Conservation (phyloP, 2,113 vertebrate species). For the Cyphomyrus plagiostoma region DNA sequence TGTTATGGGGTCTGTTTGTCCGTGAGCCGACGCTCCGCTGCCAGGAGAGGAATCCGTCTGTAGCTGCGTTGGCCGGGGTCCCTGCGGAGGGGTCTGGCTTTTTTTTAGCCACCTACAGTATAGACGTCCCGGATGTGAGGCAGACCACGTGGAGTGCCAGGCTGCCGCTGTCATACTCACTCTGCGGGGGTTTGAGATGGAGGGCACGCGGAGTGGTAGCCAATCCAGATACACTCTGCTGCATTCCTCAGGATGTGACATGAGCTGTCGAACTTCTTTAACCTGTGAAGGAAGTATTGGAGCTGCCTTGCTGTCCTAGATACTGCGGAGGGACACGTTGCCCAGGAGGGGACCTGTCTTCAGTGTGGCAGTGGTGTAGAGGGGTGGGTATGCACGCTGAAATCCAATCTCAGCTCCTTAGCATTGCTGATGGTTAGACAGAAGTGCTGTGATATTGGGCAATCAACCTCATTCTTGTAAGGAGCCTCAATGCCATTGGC, state of each 20-base stretch:
- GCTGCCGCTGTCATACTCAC: not conserved
- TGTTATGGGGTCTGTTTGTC: not conserved
- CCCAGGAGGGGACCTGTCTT: not conserved
- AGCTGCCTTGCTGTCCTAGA: not conserved
- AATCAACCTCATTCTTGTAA: too few relatives aligned
- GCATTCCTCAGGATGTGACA: not conserved
- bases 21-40: not conserved
- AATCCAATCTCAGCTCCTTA: not conserved
- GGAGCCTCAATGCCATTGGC: too few relatives aligned
- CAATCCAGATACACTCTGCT: not conserved
- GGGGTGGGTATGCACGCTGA: not conserved
- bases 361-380: not conserved
- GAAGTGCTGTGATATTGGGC: too few relatives aligned
- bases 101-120: not conserved
- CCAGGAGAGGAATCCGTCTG: not conserved
- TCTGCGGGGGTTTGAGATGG: not conserved
- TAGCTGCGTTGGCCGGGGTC: not conserved
- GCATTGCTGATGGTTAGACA: not conserved
- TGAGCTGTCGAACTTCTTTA: not conserved
- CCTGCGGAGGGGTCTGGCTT: not conserved
- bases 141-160: not conserved
- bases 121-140: not conserved
- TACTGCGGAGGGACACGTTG: not conserved
- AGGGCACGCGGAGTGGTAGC: not conserved
- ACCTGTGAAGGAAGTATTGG: not conserved